Percentiles rank a stretch among this genome's conserved stretches.
These are phyloP conservation scores for Mormyrops attenuatus DNA, from an alignment of 2,797 vertebrate species.

Conservation along the genomic window DNA sequence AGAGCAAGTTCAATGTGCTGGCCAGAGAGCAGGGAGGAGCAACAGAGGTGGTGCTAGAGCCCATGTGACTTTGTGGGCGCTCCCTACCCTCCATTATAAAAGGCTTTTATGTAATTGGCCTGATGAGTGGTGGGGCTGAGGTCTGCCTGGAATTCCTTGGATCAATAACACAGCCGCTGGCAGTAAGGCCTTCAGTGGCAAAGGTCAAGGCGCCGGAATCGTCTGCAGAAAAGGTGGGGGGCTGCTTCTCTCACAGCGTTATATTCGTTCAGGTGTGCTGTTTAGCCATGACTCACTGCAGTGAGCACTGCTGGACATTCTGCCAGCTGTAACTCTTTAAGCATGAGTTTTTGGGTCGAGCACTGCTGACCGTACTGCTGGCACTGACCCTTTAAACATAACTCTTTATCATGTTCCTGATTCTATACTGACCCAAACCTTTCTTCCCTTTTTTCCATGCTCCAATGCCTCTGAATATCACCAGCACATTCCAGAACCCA, in stretches of 20 bases:
- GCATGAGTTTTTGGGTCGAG: background rate
- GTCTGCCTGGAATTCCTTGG: background rate
- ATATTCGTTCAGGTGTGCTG: background rate
- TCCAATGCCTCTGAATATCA: background rate
- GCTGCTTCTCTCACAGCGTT: background rate
- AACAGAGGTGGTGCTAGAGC: background rate
- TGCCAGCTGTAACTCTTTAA: background rate
- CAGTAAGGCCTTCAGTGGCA: background rate
- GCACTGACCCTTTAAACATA: background rate
- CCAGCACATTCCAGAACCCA: background rate
- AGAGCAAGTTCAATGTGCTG: background rate
- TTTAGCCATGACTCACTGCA: background rate
- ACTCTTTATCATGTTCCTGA: background rate
- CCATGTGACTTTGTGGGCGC: background rate
- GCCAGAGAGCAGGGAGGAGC: background rate
- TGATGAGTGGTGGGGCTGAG: background rate
- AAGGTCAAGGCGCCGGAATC: background rate
- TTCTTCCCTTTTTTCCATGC: background rate
- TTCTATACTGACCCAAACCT: background rate
- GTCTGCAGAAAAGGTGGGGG: background rate
- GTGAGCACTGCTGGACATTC: background rate
- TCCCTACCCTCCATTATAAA: background rate
- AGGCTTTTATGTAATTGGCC: background rate
- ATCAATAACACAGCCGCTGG: background rate
- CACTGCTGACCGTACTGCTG: background rate